phyloP scores from a whole-genome alignment of 2,888 invertebrate species.

The Noctua fimbriata region DNA sequence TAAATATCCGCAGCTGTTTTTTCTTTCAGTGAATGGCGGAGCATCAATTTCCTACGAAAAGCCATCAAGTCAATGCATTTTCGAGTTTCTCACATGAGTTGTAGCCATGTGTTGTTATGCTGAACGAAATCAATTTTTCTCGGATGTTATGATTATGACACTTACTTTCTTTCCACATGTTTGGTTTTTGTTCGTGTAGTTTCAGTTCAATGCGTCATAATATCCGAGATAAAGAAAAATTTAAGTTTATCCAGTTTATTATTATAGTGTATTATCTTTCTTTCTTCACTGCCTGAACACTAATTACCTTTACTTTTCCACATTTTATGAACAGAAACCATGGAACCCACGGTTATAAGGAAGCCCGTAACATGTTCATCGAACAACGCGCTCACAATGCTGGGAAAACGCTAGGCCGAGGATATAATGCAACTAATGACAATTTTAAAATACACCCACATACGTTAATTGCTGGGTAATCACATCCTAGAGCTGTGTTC shows the following conservation, averaged over 20 bases:
- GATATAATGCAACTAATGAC: constrained; percentile 35
- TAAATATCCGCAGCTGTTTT: neutral
- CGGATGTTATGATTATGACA: neutral
- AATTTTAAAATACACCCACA: constrained; percentile 35
- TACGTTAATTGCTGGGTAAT: constrained; percentile 43
- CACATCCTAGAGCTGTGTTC: constrained; percentile 37
- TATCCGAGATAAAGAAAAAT: too few species aligned
- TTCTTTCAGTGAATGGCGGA: neutral
- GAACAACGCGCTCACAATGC: constrained; percentile 34
- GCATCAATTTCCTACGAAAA: neutral
- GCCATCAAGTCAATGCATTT: neutral
- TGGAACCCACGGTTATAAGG: constrained; percentile 19
- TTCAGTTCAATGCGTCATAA: neutral
- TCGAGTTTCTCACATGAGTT: neutral
- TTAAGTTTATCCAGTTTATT: too few species aligned
- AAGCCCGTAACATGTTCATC: constrained; percentile 33
- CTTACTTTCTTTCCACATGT: too few species aligned
- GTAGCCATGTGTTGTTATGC: too few species aligned
- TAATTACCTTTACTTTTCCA: neutral
- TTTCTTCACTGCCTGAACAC: too few species aligned
- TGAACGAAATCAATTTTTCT: neutral
- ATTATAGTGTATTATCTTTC: too few species aligned
- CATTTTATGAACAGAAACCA: constrained; percentile 25
- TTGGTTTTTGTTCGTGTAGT: too few species aligned
- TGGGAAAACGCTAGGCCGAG: constrained; percentile 32